Evolutionary conservation across 1,140 invertebrate species (phyloP), one percentile per base, ranked within the genome.

Genomic region (Apolygus lucorum): DNA sequence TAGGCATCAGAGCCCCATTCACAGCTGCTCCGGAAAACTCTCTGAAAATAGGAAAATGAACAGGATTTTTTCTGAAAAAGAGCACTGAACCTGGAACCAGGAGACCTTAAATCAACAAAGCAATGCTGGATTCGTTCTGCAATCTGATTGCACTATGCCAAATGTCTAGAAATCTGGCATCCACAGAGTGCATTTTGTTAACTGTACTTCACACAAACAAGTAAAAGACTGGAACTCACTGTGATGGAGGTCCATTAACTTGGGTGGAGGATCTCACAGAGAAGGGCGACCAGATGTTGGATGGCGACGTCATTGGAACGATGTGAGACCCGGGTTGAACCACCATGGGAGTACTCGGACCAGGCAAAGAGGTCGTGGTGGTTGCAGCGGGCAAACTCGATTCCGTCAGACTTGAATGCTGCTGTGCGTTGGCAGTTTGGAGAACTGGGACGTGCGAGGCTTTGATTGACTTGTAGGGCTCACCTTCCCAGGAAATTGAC

Each of bases 401-500:
- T 49, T 49, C 34, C 34, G 17, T 8, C 34, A 49, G 34, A 17
- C 8, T 49, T 49, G 34, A 49, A 8, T 17, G 17, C 34, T 49
- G 8, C 34, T 17, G 8, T 49, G 17, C 34, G 8, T 49, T 49
- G 34, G 34, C 34, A 49, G 17, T 49, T 59, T 13, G 11, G 4
- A 22, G 22, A 4, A 59, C 22, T 59, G 54, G 54, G 8, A 17
- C 54, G 54, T 59, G 54, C 22, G 54, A 59, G 13, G 54, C 54
- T 73, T 85, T 86, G 17, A 80, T 78, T 34, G 78, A 72, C 75
- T 84, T 84, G 72, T 81, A 78, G 28, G 76, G 77, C 52, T 85
- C 84, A 17, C 79, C 80, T 72, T 85, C 84, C 79, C 82, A 82
- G 0, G 82, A 83, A 68, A 83, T 79, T 1, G 83, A 83, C 1